A percentile compares a stretch with the other conserved stretches of the same genome.
phyloP scores from a whole-genome alignment of 1,140 invertebrate species.

The Aporrectodea caliginosa region DNA sequence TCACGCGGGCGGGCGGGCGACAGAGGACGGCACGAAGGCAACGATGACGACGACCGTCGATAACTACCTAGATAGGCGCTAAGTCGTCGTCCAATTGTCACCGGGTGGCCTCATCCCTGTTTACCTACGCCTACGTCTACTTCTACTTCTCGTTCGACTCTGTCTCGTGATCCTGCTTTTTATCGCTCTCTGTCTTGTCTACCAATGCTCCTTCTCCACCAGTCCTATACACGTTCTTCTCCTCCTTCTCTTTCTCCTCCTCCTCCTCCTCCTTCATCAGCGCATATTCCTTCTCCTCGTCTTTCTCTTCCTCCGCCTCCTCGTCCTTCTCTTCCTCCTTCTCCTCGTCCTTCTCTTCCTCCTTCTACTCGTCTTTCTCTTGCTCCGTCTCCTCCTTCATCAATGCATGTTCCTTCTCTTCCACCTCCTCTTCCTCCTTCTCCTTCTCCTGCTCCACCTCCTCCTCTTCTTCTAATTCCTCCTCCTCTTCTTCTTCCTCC shows the following conservation, averaged over 20 bases:
- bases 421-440: too few species aligned
- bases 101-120: neutral
- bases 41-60: too few species aligned
- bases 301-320: too few species aligned
- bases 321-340: too few species aligned
- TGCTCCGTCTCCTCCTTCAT: neutral
- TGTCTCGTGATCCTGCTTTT: neutral
- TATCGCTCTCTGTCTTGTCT: neutral
- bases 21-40: too few species aligned
- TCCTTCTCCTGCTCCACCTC: neutral
- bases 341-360: too few species aligned
- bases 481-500: constrained; percentile 2
- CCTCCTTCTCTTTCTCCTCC: constrained; percentile 7
- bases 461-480: too few species aligned
- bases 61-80: too few species aligned
- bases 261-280: neutral
- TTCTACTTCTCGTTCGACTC: neutral
- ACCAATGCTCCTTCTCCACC: neutral
- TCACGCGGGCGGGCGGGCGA: too few species aligned
- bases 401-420: constrained; percentile 3
- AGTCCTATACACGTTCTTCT: neutral
- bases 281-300: too few species aligned
- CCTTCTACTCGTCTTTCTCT: too few species aligned
- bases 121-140: neutral
- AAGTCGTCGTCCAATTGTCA: too few species aligned